A percentile compares a stretch with the other conserved stretches of the same genome.
These are phyloP conservation scores for Gallinago jamesoni DNA, from an alignment of 2,113 vertebrate species.

Conservation along the genomic window DNA sequence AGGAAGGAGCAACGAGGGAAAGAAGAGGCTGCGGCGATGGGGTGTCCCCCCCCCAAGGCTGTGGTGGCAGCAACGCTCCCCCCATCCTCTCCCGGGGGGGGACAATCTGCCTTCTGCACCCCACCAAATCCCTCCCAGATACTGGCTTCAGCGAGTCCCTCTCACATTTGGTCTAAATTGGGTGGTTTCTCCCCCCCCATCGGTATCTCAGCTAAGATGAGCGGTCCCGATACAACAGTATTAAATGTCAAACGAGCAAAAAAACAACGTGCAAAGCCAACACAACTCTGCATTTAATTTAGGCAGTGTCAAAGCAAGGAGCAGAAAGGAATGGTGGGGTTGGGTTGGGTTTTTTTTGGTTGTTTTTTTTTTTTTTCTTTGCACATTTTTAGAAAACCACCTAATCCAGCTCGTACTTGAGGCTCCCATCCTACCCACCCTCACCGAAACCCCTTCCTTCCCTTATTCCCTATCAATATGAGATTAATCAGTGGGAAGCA, in stretches of 20 bases:
- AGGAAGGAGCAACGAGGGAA: neutral
- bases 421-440: neutral
- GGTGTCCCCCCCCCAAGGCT: neutral
- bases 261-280: conserved; percentile 45
- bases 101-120: neutral
- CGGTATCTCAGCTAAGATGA: conserved; percentile 49
- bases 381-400: conserved; percentile 31
- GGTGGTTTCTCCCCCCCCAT: neutral
- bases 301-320: conserved; percentile 43
- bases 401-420: neutral
- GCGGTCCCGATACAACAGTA: conserved; percentile 46
- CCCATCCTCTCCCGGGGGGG: neutral
- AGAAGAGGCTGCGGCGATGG: neutral
- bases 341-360: no score
- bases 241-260: conserved; percentile 59
- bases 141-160: neutral
- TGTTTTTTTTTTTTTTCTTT: neutral
- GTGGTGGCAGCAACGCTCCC: neutral
- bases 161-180: conserved; percentile 55
- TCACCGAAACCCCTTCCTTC: neutral
- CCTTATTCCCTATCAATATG: neutral
- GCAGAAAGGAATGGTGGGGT: conserved; percentile 11
- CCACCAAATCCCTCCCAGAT: neutral
- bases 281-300: conserved; percentile 59
- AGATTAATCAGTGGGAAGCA: neutral